Conservation (phyloP, 2,888 invertebrate species). For the Xanthorhoe spadicearia region DNA sequence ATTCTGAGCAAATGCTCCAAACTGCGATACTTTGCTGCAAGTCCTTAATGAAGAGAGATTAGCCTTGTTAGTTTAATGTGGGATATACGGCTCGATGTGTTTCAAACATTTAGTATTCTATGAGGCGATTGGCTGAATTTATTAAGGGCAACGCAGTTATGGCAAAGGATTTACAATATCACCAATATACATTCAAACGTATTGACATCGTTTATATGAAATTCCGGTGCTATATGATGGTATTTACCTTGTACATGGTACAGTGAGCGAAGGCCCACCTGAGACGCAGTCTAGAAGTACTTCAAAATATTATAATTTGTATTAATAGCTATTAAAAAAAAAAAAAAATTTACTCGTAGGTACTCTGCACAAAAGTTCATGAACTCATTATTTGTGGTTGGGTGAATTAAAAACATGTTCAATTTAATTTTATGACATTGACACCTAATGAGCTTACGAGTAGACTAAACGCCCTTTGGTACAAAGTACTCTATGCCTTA, state of each 20-base stretch:
- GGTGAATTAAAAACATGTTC: neutral
- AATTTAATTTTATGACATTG: neutral
- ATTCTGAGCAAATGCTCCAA: constrained; percentile 33
- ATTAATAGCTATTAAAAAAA: neutral
- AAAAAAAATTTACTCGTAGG: neutral
- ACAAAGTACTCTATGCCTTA: too few relatives aligned
- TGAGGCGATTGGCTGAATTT: too few relatives aligned
- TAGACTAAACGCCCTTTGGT: too few relatives aligned
- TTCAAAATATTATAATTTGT: neutral
- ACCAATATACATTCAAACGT: too few relatives aligned
- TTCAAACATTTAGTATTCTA: too few relatives aligned
- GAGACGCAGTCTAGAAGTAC: too few relatives aligned
- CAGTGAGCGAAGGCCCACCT: too few relatives aligned
- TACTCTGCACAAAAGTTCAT: neutral
- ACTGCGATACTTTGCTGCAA: constrained; percentile 38
- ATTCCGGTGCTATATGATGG: too few relatives aligned
- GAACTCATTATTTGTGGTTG: neutral
- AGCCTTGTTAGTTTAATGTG: constrained; percentile 35
- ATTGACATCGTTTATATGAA: too few relatives aligned
- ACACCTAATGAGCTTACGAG: neutral
- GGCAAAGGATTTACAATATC: too few relatives aligned
- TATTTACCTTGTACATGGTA: too few relatives aligned
- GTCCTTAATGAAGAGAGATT: constrained; percentile 40
- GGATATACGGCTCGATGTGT: constrained; percentile 12
- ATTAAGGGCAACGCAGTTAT: too few relatives aligned